Percentiles rank a stretch among this genome's conserved stretches.
Evolutionary conservation across 2,888 invertebrate genomes (phyloP).

Genomic region (Osmoderma eremita): DNA sequence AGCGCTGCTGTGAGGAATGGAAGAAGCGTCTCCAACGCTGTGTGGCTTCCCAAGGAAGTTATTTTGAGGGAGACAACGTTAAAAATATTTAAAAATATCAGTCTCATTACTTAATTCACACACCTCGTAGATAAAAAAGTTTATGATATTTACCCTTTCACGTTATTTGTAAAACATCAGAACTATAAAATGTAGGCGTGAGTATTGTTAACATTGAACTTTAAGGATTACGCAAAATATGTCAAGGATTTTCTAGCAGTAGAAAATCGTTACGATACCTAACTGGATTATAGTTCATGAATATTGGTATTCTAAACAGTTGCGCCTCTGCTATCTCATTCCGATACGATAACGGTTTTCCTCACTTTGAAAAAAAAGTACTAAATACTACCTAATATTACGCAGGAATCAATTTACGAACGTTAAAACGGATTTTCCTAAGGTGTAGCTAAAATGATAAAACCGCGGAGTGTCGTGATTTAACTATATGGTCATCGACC

Average conservation of each 20-base stretch:
- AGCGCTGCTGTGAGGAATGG: no score
- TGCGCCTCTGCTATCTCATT: not conserved
- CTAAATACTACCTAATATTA: not conserved
- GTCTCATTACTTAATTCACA: no score
- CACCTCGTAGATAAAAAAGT: no score
- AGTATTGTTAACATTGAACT: conserved; percentile 33
- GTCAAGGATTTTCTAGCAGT: conserved; percentile 22
- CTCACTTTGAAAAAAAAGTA: no score
- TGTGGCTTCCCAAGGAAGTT: no score
- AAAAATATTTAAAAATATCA: no score
- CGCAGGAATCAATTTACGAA: not conserved
- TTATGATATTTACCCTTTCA: no score
- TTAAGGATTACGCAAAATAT: conserved; percentile 32
- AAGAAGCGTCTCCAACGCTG: no score
- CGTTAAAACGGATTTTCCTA: not conserved
- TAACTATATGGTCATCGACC: not conserved
- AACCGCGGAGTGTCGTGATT: not conserved
- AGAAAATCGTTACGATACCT: not conserved
- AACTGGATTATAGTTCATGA: no score
- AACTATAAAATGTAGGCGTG: conserved; percentile 2
- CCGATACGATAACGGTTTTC: no score
- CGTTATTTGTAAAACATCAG: conserved; percentile 6
- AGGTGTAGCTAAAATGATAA: not conserved
- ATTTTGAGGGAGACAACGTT: no score
- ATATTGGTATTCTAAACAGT: not conserved